A percentile compares a stretch with the other conserved stretches of the same genome.
phyloP scores from a whole-genome alignment of 1,140 invertebrate species.

The Drosophila cardini region DNA sequence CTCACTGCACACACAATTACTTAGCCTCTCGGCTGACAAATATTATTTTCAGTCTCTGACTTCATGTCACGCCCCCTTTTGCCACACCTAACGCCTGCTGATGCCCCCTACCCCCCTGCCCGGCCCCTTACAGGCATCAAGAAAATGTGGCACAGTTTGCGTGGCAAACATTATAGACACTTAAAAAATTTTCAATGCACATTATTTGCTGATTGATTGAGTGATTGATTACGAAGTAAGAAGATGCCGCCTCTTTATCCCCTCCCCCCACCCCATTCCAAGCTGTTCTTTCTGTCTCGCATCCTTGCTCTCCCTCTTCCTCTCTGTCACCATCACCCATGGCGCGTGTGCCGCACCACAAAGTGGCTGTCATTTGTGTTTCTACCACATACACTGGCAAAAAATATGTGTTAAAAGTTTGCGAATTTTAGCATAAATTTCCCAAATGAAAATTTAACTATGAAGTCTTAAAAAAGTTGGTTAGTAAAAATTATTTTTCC shows the following conservation, averaged over 20 bases:
- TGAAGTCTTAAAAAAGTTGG: too few species aligned
- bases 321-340: neutral
- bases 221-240: conserved; percentile 71
- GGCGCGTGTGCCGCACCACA: conserved; percentile 33
- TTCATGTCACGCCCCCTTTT: conserved; percentile 1
- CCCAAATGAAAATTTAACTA: too few species aligned
- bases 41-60: conserved; percentile 35
- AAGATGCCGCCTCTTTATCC: neutral
- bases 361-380: conserved; percentile 60
- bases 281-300: neutral
- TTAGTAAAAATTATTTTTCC: too few species aligned
- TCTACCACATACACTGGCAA: conserved; percentile 14
- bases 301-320: neutral
- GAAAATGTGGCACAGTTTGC: conserved; percentile 33
- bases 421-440: too few species aligned
- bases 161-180: conserved; percentile 73
- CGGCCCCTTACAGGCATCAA: too few species aligned
- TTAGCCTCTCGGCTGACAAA: conserved; percentile 31
- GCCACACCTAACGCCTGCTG: neutral
- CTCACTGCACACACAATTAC: conserved; percentile 34
- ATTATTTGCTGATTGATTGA: conserved; percentile 83
- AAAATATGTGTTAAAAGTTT: too few species aligned
- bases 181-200: conserved; percentile 79
- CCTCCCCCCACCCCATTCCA: neutral
- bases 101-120: too few species aligned